Percentiles rank a stretch among this genome's conserved stretches.
These are phyloP conservation scores for Sparus aurata DNA, from an alignment of 2,797 vertebrate species.

Conservation along the genomic window DNA sequence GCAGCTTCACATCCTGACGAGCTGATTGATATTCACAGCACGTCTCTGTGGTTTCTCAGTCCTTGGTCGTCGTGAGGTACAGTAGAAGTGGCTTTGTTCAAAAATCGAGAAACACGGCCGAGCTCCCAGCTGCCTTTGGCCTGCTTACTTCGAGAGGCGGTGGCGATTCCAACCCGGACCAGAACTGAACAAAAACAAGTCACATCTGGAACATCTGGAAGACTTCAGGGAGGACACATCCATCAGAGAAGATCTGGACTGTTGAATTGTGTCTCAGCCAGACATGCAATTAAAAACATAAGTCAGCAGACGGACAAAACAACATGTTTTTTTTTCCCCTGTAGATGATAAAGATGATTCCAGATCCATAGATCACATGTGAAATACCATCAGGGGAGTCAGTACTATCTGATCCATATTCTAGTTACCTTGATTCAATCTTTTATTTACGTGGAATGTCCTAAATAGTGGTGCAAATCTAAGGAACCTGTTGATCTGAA, in stretches of 20 bases:
- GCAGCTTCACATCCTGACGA: constrained; percentile 24
- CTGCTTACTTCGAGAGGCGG: neutral
- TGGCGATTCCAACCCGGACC: neutral
- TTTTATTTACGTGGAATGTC: neutral
- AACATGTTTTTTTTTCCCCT: neutral
- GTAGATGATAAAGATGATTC: neutral
- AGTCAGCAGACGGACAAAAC: neutral
- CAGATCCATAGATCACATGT: neutral
- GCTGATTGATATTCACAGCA: constrained; percentile 54
- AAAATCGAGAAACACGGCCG: constrained; percentile 8
- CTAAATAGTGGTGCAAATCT: neutral
- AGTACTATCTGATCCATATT: neutral
- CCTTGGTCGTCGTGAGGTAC: constrained; percentile 24
- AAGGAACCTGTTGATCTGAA: too few relatives aligned
- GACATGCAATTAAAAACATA: neutral
- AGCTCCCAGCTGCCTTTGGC: neutral
- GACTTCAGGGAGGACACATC: neutral
- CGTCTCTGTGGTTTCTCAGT: constrained; percentile 22
- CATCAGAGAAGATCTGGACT: neutral
- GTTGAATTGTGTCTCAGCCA: neutral
- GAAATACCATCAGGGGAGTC: neutral
- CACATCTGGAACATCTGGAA: neutral
- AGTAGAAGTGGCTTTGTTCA: constrained; percentile 8
- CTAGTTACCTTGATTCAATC: neutral
- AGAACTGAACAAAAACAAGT: neutral